A percentile compares a stretch with the other conserved stretches of the same genome.
These are phyloP conservation scores for Psephotus haematonotus DNA, from an alignment of 2,113 vertebrate species.

Conservation along the genomic window DNA sequence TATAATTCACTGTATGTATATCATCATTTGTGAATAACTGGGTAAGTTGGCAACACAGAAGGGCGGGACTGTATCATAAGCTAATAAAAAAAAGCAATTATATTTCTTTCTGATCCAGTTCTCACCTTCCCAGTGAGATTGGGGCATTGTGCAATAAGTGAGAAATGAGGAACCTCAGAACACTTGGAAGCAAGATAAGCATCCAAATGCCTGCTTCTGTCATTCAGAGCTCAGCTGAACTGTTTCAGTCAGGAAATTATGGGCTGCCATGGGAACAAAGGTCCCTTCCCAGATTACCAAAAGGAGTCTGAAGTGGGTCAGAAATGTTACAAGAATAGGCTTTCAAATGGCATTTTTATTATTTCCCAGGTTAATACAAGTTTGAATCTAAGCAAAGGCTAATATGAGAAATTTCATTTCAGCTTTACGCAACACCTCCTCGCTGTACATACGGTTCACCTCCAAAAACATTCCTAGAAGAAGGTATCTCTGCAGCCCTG, in stretches of 20 bases:
- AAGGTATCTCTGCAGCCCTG: neutral
- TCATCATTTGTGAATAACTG: constrained; percentile 78
- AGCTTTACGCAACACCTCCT: neutral
- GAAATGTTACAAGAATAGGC: constrained; percentile 42
- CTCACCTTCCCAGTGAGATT: constrained; percentile 76
- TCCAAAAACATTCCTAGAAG: neutral
- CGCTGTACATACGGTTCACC: neutral
- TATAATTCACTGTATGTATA: constrained; percentile 78
- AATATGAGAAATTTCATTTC: neutral
- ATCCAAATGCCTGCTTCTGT: constrained; percentile 44
- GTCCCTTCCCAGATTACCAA: constrained; percentile 60
- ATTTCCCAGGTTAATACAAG: constrained; percentile 39
- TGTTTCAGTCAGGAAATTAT: constrained; percentile 55
- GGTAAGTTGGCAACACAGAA: constrained; percentile 75
- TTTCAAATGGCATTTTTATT: constrained; percentile 47
- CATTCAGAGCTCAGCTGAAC: constrained; percentile 22
- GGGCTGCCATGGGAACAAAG: constrained; percentile 62
- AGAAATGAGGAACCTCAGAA: constrained; percentile 59
- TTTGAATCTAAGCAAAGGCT: neutral
- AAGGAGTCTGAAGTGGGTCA: constrained; percentile 54
- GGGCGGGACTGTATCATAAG: constrained; percentile 75
- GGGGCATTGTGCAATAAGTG: constrained; percentile 73
- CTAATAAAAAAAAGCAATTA: constrained; percentile 83
- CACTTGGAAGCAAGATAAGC: constrained; percentile 55
- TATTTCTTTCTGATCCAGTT: constrained; percentile 80